Conservation (phyloP, 1,140 invertebrate genomes). For the Phenacoccus solenopsis region DNA sequence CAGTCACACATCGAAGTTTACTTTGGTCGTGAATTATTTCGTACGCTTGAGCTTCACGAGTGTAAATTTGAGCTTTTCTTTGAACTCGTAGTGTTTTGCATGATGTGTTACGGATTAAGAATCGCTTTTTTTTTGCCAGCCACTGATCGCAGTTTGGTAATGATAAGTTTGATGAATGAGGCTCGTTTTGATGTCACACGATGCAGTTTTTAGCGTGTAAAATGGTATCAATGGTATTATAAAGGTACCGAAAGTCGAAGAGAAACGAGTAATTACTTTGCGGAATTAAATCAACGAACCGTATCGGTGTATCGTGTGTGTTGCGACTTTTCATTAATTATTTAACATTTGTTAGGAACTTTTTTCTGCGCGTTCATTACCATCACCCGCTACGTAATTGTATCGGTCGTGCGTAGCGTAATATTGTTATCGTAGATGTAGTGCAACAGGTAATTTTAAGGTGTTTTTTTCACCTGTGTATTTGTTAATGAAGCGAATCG, state of each 20-base stretch:
- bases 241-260: not conserved
- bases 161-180: too few species aligned
- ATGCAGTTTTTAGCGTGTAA: not conserved
- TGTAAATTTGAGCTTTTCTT: too few species aligned
- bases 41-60: too few species aligned
- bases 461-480: not conserved
- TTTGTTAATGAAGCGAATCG: not conserved
- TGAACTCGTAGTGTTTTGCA: too few species aligned
- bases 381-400: not conserved
- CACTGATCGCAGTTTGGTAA: too few species aligned
- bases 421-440: not conserved
- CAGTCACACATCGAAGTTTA: too few species aligned
- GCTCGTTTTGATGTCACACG: not conserved
- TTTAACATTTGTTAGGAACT: not conserved
- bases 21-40: too few species aligned
- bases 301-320: not conserved
- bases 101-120: too few species aligned
- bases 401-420: not conserved
- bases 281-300: not conserved
- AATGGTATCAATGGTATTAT: not conserved
- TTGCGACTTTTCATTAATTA: not conserved
- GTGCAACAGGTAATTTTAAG: not conserved
- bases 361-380: not conserved
- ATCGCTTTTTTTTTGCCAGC: too few species aligned
- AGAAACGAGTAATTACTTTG: not conserved